These are phyloP conservation scores for Protula sp. DNA, from an alignment of 2,888 invertebrate genomes.

Conservation along the genomic window DNA sequence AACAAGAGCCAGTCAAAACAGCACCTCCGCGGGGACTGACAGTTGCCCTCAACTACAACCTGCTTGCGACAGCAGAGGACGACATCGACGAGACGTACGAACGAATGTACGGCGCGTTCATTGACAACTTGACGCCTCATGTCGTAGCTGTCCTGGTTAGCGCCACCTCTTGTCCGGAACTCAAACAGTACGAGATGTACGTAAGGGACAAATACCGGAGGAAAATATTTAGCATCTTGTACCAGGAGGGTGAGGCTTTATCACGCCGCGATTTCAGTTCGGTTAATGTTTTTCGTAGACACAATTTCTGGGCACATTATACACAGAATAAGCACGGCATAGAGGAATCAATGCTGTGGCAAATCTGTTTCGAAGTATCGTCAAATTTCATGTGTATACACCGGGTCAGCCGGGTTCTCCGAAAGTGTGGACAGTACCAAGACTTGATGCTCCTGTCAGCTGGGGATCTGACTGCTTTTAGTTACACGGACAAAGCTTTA, in stretches of 20 bases:
- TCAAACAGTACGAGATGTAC: constrained; percentile 21
- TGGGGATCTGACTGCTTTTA: constrained; percentile 34
- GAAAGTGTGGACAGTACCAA: constrained; percentile 45
- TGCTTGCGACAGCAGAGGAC: constrained; percentile 28
- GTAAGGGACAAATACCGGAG: constrained; percentile 28
- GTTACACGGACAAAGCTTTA: constrained; percentile 32
- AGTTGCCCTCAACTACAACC: constrained; percentile 12
- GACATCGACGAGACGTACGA: constrained; percentile 39
- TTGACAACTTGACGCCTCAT: constrained; percentile 35
- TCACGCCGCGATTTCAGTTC: constrained; percentile 28
- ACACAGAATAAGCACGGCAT: no score
- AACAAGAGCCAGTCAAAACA: neutral
- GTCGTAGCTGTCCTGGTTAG: constrained; percentile 37
- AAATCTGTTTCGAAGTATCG: no score
- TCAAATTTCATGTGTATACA: constrained; percentile 43
- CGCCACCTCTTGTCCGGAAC: constrained; percentile 32
- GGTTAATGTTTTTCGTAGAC: constrained; percentile 24
- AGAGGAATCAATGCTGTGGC: no score
- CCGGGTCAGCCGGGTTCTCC: constrained; percentile 33
- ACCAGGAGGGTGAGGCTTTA: neutral
- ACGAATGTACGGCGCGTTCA: constrained; percentile 40
- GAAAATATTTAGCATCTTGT: neutral
- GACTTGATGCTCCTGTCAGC: constrained; percentile 42
- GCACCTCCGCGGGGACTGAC: neutral
- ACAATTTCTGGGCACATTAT: neutral